phyloP scores from a whole-genome alignment of 2,888 invertebrate genomes.

The Meiosimyza platycephala region DNA sequence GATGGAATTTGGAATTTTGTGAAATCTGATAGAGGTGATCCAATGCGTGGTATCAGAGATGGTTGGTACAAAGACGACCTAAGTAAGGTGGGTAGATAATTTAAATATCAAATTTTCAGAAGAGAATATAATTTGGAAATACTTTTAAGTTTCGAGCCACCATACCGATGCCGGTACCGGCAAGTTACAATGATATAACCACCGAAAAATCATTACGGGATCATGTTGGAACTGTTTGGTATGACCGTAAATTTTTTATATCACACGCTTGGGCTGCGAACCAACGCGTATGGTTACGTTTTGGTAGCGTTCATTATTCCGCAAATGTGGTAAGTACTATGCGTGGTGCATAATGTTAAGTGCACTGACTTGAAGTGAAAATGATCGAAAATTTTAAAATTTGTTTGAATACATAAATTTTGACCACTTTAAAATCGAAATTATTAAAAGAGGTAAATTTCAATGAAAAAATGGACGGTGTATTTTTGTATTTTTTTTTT shows the following conservation, averaged over 20 bases:
- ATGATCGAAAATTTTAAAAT: no score
- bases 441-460: no score
- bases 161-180: conserved; percentile 93
- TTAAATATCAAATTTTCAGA: neutral
- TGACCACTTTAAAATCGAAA: no score
- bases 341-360: no score
- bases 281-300: conserved; percentile 82
- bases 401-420: no score
- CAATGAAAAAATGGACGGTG: no score
- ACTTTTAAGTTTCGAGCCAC: conserved; percentile 68
- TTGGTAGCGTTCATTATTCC: conserved; percentile 92
- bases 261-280: conserved; percentile 77
- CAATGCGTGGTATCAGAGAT: conserved; percentile 77
- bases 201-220: conserved; percentile 83
- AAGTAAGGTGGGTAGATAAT: conserved; percentile 69
- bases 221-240: conserved; percentile 97
- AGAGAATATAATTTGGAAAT: no score
- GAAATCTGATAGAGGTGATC: conserved; percentile 75
- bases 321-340: conserved; percentile 80
- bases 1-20: conserved; percentile 95
- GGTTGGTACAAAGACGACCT: conserved; percentile 82
- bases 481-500: no score
- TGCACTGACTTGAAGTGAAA: no score
- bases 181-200: conserved; percentile 95
- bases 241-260: conserved; percentile 85